A percentile compares a stretch with the other conserved stretches of the same genome.
Conservation (phyloP, 1,140 invertebrate species). For the Drosophila punjabiensis region DNA sequence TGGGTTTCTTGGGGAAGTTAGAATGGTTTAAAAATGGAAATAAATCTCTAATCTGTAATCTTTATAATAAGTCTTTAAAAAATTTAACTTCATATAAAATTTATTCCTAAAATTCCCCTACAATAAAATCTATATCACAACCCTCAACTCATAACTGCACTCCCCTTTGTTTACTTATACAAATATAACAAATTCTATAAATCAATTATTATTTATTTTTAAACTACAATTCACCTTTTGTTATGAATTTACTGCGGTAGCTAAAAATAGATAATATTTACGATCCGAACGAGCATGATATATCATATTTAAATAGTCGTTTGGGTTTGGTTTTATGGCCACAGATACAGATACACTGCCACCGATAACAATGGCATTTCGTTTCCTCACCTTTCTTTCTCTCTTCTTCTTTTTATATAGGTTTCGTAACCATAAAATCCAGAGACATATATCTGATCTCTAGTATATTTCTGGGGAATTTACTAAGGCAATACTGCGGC, state of each 20-base stretch:
- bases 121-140: neutral
- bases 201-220: slow-evolving; percentile 1
- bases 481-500: slow-evolving; percentile 10
- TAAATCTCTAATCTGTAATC: no score
- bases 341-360: slow-evolving; percentile 25
- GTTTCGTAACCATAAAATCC: slow-evolving; percentile 14
- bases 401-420: neutral
- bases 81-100: no score
- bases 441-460: slow-evolving; percentile 16
- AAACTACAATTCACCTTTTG: neutral
- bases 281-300: slow-evolving; percentile 26
- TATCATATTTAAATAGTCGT: slow-evolving; percentile 32
- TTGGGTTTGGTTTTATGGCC: slow-evolving; percentile 45
- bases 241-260: slow-evolving; percentile 33
- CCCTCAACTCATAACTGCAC: neutral
- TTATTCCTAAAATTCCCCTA: neutral
- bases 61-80: no score
- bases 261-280: slow-evolving; percentile 63
- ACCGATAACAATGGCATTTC: slow-evolving; percentile 36
- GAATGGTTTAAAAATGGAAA: no score
- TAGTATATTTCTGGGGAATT: slow-evolving; percentile 25
- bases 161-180: neutral
- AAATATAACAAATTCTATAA: slow-evolving; percentile 4
- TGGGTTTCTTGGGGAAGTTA: no score
- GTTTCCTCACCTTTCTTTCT: slow-evolving; percentile 9